These are phyloP conservation scores for Heliconius erato DNA, from an alignment of 2,888 invertebrate genomes.

Conservation along the genomic window DNA sequence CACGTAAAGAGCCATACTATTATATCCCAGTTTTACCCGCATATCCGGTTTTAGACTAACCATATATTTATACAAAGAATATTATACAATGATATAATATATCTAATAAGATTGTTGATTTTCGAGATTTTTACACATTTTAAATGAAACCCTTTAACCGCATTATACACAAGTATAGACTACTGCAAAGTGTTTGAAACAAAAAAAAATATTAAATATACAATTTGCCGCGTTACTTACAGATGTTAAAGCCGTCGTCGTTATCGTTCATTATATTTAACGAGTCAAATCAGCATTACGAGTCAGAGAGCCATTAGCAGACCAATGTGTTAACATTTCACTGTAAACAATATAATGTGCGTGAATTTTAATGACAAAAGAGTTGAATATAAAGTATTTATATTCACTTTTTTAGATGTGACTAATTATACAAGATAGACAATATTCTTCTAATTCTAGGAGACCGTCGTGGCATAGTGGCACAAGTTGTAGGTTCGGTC, in stretches of 20 bases:
- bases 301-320: background rate
- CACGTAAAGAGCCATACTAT: background rate
- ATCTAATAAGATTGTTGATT: too few relatives aligned
- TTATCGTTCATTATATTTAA: conserved; percentile 6
- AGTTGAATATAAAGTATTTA: background rate
- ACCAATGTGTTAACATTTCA: conserved; percentile 5
- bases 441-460: too few relatives aligned
- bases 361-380: background rate
- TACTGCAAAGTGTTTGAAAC: too few relatives aligned
- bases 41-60: background rate
- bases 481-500: too few relatives aligned
- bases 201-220: background rate
- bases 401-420: too few relatives aligned
- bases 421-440: too few relatives aligned
- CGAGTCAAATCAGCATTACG: background rate
- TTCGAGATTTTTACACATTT: too few relatives aligned
- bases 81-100: too few relatives aligned
- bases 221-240: background rate
- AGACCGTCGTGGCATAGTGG: too few relatives aligned
- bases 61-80: too few relatives aligned
- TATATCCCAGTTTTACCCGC: background rate
- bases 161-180: too few relatives aligned
- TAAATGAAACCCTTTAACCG: too few relatives aligned
- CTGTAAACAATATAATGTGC: background rate
- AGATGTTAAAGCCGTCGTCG: background rate